phyloP scores from a whole-genome alignment of 2,888 invertebrate species.

The Agrochola lychnidis region DNA sequence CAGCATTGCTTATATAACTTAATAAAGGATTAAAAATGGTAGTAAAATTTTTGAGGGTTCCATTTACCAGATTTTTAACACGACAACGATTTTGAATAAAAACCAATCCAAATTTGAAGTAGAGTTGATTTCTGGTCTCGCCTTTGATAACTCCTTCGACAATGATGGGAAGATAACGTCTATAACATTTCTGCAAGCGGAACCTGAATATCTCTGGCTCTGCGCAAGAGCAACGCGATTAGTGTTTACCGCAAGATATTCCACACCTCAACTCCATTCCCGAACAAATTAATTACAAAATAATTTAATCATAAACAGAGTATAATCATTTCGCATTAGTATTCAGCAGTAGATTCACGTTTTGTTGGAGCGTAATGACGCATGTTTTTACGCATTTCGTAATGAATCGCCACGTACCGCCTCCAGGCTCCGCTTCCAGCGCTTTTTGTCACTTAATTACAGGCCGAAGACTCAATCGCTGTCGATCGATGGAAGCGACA shows the following conservation, averaged over 20 bases:
- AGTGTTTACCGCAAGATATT: conserved; percentile 14
- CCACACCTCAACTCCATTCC: conserved; percentile 46
- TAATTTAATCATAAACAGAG: conserved; percentile 44
- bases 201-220: neutral
- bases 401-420: conserved; percentile 60
- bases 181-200: neutral
- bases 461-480: conserved; percentile 69
- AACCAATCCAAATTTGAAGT: neutral
- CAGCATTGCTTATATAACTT: neutral
- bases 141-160: neutral
- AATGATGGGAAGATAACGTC: neutral
- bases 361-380: conserved; percentile 61
- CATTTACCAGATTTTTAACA: neutral
- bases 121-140: neutral
- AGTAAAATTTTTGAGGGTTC: neutral
- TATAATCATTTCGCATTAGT: conserved; percentile 56
- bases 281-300: conserved; percentile 58
- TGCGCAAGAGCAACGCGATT: neutral
- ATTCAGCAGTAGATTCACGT: conserved; percentile 54
- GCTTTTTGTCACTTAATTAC: conserved; percentile 72
- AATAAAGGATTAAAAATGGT: neutral
- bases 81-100: neutral
- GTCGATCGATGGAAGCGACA: conserved; percentile 49
- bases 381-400: conserved; percentile 62
- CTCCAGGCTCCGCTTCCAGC: conserved; percentile 40